Evolutionary conservation across 2,888 invertebrate species (phyloP), one percentile per base, ranked within the genome.

Genomic region (Steinernema hermaphroditum): DNA sequence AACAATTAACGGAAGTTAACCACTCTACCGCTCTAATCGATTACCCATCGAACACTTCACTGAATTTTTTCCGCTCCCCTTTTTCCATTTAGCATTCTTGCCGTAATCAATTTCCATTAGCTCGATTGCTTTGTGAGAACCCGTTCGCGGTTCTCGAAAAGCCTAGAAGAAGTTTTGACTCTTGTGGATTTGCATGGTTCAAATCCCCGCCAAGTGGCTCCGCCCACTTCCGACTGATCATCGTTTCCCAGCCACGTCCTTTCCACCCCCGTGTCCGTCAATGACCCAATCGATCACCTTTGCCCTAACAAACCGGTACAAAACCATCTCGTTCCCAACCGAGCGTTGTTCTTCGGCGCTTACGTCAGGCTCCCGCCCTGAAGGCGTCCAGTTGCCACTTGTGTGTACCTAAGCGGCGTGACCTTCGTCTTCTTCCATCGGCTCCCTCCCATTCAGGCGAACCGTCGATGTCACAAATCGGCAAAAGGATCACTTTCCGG

Each of bases 221-320:
- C 50, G 24, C 24, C 24, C 12, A 50, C 50, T 50, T 50, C 50
- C 50, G 50, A 19, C 50, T 24, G 24, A 1, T 22, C 46, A 14
- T 46, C 22, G 19, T 22, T 19, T 50, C 50, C 6, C 62, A 14
- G 2, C 32, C 2, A 32, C 62, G 62, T 16, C 32, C 32, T 32
- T 27, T 16, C 14, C 62, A 16, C 32, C 34, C 29, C 54, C 27
- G 27, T 29, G 32, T 19, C 22, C 6, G 22, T 50, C 62, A 14
- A 62, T 62, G 62, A 62, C 62, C 62, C 62, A n/a, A 62, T 62
- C 62, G 32, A 62, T 62, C 62, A 62, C 29, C 62, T 29, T 62
- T 34, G 29, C 29, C 62, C 62, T 14, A 32, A 32, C 32, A 62
- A 62, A 62, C 62, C 62, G 62, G 62, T 62, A 62, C 62, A 62